A percentile compares a stretch with the other conserved stretches of the same genome.
These are phyloP conservation scores for Reticulitermes speratus DNA, from an alignment of 1,140 invertebrate genomes.

Conservation along the genomic window DNA sequence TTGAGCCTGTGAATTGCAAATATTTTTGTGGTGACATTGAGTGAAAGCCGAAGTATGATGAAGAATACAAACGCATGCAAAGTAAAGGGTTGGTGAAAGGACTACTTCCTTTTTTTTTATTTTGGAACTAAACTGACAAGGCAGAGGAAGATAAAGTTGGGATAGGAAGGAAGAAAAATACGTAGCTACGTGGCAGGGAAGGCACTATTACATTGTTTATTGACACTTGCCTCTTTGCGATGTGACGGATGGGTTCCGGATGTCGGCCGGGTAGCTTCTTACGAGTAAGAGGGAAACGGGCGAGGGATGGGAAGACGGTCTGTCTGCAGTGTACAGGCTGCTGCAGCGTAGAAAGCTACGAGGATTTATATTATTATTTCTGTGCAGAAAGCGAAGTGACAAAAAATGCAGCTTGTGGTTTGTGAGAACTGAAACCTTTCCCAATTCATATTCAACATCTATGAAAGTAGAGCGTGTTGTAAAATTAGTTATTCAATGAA, in stretches of 20 bases:
- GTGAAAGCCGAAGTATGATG: conserved; percentile 9
- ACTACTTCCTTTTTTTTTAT: neutral
- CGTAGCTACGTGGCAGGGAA: neutral
- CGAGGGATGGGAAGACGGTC: neutral
- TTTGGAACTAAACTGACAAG: neutral
- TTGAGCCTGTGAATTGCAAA: neutral
- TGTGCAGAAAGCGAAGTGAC: too few relatives aligned
- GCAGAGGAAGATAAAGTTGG: neutral
- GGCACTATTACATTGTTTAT: neutral
- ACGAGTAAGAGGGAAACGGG: neutral
- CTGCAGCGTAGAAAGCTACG: neutral
- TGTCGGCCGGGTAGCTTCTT: neutral
- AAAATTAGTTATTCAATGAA: too few relatives aligned
- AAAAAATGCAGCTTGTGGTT: too few relatives aligned
- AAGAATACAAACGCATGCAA: conserved; percentile 19
- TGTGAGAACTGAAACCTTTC: too few relatives aligned
- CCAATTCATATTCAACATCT: too few relatives aligned
- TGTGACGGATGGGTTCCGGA: conserved; percentile 12
- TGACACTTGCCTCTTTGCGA: conserved; percentile 6
- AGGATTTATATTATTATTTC: too few relatives aligned
- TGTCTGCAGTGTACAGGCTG: neutral
- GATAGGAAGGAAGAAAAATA: neutral
- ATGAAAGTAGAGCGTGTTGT: too few relatives aligned
- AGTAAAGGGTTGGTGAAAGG: neutral
- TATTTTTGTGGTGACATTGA: neutral